Base-by-base conservation (phyloP, 1,140 invertebrate genomes). In the Trinorchestia longiramus region DNA sequence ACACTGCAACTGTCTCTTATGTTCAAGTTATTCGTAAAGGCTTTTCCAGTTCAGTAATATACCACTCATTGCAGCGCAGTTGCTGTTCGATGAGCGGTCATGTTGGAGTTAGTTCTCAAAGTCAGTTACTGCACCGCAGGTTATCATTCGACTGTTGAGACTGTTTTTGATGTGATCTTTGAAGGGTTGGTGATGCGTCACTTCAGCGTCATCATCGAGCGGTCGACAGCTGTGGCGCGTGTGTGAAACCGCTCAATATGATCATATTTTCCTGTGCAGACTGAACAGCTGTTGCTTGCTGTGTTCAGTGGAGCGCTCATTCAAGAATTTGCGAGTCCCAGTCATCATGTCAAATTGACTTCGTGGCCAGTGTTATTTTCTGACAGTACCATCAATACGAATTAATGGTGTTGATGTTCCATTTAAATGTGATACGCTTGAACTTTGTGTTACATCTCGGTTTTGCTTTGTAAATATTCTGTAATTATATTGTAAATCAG, bases 201-300 rank as follows among this genome's bases (percentile, higher is more conserved):
- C 36, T 15, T 43, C 88, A 36, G 88, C 41, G n/a, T 90, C 88
- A 90, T 90, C 41, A 90, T 42, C 41, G 88, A 15, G 41, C 88
- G n/a, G 43, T 41, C 88, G 88, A 43, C 88, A 90, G 88, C 88
- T 90, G 88, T 36, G 88, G 41, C 41, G 8, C 88, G 23, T 15
- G 41, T 42, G 88, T 43, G 88, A 42, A 90, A 41, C 88, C 88
- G 88, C 43, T 90, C 88, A 90, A 90, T 90, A 90, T 90, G n/a
- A 17, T 28, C 23, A 3, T 42, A 90, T 90, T 41, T 90, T 90
- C 88, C 88, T 36, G 88, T 43, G 88, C 41, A 42, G 41, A 41
- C 88, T 42, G 41, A 90, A 90, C 88, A 90, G 88, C 88, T 90
- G 88, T 90, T 90, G 41, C 88, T 43, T 90, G 62, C 62, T 28